These are phyloP conservation scores for Oscheius sp. DNA, from an alignment of 1,140 invertebrate genomes.

Conservation along the genomic window DNA sequence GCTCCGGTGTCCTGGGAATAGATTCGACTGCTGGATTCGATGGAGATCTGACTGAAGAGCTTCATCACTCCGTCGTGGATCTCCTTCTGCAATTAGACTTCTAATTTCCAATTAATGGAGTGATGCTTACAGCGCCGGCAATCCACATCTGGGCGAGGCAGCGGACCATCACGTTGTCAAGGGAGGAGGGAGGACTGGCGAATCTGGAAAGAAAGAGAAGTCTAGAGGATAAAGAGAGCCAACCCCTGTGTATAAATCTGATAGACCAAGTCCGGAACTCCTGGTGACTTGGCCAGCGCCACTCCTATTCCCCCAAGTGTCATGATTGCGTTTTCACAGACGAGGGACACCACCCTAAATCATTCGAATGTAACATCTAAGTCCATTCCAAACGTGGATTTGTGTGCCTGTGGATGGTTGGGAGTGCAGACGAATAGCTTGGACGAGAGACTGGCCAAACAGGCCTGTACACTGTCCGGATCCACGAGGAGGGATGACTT, in stretches of 20 bases:
- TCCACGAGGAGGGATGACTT: conserved; percentile 82
- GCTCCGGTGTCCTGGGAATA: conserved; percentile 70
- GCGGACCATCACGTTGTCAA: conserved; percentile 91
- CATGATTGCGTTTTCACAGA: conserved; percentile 92
- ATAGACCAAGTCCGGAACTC: conserved; percentile 64
- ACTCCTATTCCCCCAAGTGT: conserved; percentile 95
- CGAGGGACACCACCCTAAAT: conserved; percentile 68
- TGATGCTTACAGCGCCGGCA: conserved; percentile 62
- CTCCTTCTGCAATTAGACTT: conserved; percentile 62
- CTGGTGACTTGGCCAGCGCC: conserved; percentile 81
- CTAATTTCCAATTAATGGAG: conserved; percentile 1
- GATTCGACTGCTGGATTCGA: conserved; percentile 84
- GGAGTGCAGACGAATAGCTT: conserved; percentile 73
- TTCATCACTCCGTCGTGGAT: conserved; percentile 94
- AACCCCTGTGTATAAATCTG: conserved; percentile 27
- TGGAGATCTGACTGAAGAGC: conserved; percentile 91
- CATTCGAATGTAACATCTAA: neutral
- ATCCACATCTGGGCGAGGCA: conserved; percentile 96
- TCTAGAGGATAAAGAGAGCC: neutral
- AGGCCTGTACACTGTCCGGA: conserved; percentile 83
- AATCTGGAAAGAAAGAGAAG: conserved; percentile 66
- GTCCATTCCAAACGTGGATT: neutral
- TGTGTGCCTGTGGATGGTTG: conserved; percentile 2
- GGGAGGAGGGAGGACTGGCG: conserved; percentile 77
- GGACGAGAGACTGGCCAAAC: conserved; percentile 90